Evolutionary conservation across 2,797 vertebrate genomes (phyloP).

Genomic region (Cyclopterus lumpus): DNA sequence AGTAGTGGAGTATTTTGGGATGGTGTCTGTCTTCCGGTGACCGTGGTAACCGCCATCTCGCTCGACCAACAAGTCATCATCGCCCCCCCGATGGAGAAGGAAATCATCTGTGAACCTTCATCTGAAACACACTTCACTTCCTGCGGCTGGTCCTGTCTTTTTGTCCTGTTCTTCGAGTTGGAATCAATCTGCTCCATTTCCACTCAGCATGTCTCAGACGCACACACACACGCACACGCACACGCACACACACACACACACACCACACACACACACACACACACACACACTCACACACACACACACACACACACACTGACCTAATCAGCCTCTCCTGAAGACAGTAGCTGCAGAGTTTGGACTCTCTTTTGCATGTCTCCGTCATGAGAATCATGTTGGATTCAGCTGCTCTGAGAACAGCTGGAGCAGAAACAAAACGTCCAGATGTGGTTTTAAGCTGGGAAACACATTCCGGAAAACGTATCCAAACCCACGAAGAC

Average conservation of each 20-base stretch:
- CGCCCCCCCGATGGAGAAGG: slow-evolving; percentile 5
- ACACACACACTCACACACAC: slow-evolving; percentile 7
- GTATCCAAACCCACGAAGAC: not conserved
- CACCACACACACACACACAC: slow-evolving; percentile 3
- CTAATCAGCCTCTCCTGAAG: slow-evolving; percentile 50
- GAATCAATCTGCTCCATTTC: slow-evolving; percentile 53
- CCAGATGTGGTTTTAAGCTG: not conserved
- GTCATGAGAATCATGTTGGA: slow-evolving; percentile 40
- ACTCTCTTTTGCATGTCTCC: slow-evolving; percentile 2
- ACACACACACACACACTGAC: slow-evolving; percentile 13
- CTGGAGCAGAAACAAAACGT: not conserved
- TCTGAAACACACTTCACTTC: slow-evolving; percentile 31
- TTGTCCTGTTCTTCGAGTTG: slow-evolving; percentile 45
- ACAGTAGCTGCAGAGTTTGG: slow-evolving; percentile 47
- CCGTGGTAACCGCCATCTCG: slow-evolving; percentile 19
- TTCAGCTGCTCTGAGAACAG: slow-evolving; percentile 19
- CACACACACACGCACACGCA: too few relatives aligned
- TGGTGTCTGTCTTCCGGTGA: slow-evolving; percentile 14
- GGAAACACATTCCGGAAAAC: not conserved
- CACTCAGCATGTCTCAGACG: slow-evolving; percentile 31
- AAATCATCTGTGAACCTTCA: slow-evolving; percentile 52
- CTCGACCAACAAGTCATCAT: slow-evolving; percentile 18
- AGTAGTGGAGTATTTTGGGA: slow-evolving; percentile 45
- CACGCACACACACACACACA: slow-evolving; percentile 5
- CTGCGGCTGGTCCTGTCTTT: slow-evolving; percentile 35